These are phyloP conservation scores for Cydia amplana DNA, from an alignment of 1,140 invertebrate species.

Conservation along the genomic window DNA sequence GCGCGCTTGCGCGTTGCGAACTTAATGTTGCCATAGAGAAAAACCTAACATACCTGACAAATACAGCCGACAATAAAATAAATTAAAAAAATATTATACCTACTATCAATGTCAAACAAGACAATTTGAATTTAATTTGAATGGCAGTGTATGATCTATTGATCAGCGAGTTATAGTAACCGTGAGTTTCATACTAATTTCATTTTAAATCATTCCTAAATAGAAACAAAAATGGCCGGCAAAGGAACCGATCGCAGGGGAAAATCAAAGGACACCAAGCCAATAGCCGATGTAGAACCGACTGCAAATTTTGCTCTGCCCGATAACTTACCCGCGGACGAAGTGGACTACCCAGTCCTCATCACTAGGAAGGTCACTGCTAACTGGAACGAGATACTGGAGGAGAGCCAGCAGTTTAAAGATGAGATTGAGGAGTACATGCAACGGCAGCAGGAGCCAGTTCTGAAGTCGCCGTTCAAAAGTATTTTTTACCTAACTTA, in stretches of 20 bases:
- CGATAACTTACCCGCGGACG: conserved; percentile 63
- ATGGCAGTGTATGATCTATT: no score
- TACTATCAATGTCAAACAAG: no score
- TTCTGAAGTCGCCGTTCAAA: conserved; percentile 54
- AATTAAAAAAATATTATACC: no score
- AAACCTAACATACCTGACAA: no score
- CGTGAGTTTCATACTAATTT: background rate
- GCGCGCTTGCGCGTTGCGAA: no score
- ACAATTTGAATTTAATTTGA: no score
- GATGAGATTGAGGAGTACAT: conserved; percentile 56
- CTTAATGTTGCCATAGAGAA: no score
- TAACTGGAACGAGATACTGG: conserved; percentile 60
- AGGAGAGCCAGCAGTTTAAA: conserved; percentile 54
- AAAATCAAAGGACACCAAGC: conserved; percentile 57
- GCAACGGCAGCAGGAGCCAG: conserved; percentile 49
- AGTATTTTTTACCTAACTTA: conserved; percentile 50
- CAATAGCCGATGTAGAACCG: conserved; percentile 42
- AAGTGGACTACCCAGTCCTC: conserved; percentile 62
- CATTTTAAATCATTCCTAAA: background rate
- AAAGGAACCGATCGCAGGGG: conserved; percentile 61
- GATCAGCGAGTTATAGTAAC: no score
- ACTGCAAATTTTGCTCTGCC: conserved; percentile 58
- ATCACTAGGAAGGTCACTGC: conserved; percentile 47
- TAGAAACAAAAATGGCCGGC: conserved; percentile 34
- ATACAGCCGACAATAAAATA: no score